These are phyloP conservation scores for Benthosema pterotum DNA, from an alignment of 2,797 vertebrate genomes.

Conservation along the genomic window DNA sequence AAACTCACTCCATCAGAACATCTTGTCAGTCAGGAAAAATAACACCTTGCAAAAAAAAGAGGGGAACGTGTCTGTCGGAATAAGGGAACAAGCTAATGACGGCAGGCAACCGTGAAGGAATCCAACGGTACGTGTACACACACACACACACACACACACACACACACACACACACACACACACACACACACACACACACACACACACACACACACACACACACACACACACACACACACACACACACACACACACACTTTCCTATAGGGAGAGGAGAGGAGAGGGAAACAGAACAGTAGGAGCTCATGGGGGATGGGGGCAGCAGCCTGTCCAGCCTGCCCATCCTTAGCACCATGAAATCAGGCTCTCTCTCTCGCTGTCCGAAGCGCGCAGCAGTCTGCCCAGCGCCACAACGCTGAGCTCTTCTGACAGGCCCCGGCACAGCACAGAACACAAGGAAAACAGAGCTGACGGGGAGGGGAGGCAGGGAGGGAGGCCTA, in stretches of 20 bases:
- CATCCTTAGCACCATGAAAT: constrained; percentile 50
- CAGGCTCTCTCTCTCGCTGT: constrained; percentile 44
- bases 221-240: not conserved
- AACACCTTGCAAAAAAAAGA: constrained; percentile 4
- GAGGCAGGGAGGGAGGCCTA: no score
- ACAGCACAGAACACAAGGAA: constrained; percentile 56
- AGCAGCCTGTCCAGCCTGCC: constrained; percentile 24
- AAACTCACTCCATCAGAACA: constrained; percentile 18
- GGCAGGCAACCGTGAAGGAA: constrained; percentile 23
- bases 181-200: not conserved
- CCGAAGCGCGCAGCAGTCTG: constrained; percentile 52
- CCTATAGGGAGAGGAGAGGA: constrained; percentile 11
- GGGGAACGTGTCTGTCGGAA: constrained; percentile 30
- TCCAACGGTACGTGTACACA: not conserved
- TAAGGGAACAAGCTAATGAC: constrained; percentile 42
- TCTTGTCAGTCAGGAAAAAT: constrained; percentile 20
- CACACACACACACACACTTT: not conserved
- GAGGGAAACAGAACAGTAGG: constrained; percentile 4
- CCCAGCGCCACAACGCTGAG: constrained; percentile 56
- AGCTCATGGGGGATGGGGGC: constrained; percentile 40
- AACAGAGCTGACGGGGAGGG: constrained; percentile 37
- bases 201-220: not conserved
- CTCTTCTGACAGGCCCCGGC: constrained; percentile 61
- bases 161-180: no score
- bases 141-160: not conserved